These are phyloP conservation scores for Bombus balteatus DNA, from an alignment of 1,140 invertebrate genomes.

Conservation along the genomic window DNA sequence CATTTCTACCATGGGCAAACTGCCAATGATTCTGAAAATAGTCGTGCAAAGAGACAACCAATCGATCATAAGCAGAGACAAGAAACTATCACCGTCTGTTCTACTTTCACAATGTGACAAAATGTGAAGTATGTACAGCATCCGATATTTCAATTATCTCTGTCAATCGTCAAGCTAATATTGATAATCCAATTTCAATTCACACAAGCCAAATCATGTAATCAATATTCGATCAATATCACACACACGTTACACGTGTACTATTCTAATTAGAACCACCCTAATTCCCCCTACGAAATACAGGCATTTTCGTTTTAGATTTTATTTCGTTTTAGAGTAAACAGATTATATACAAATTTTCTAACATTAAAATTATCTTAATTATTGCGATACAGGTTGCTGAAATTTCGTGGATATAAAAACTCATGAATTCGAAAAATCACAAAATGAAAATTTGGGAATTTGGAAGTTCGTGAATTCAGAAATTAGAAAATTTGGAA, in stretches of 20 bases:
- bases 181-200: background rate
- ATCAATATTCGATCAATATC: background rate
- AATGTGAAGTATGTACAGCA: no score
- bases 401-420: no score
- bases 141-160: background rate
- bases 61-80: background rate
- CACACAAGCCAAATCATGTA: background rate
- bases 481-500: no score
- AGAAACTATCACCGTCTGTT: background rate
- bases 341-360: no score
- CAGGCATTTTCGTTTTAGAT: no score
- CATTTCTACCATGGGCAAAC: background rate
- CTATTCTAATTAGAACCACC: background rate
- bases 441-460: no score
- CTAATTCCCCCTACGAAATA: background rate
- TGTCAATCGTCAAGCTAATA: background rate
- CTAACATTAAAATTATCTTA: no score
- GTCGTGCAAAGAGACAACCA: background rate
- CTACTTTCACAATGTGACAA: background rate
- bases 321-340: no score
- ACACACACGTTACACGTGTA: no score
- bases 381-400: no score
- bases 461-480: no score
- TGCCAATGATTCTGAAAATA: background rate
- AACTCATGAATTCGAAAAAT: no score